Evolutionary conservation across 2,113 vertebrate species (phyloP).

Genomic region (Lophochroa leadbeateri): DNA sequence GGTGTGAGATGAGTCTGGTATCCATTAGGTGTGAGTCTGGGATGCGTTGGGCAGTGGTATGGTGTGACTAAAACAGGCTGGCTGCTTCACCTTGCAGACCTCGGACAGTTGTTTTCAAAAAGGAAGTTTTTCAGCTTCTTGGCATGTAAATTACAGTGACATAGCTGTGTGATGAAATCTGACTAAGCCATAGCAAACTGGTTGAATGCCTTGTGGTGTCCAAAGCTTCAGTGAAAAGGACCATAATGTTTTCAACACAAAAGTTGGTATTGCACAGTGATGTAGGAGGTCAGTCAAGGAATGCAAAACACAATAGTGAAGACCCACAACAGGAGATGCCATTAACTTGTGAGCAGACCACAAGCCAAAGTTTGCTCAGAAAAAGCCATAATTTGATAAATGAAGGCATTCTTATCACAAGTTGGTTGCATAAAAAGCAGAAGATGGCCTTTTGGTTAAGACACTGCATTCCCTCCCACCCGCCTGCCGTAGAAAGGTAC

Average conservation of each 20-base stretch:
- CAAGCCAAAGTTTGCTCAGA: background rate
- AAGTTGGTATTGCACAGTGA: background rate
- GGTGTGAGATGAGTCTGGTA: background rate
- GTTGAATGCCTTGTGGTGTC: background rate
- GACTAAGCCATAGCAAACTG: background rate
- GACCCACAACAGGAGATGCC: background rate
- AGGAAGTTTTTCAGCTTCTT: background rate
- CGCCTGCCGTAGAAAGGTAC: background rate
- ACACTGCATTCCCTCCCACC: background rate
- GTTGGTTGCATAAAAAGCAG: background rate
- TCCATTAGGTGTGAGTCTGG: background rate
- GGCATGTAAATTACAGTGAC: background rate
- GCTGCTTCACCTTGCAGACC: conserved; percentile 19
- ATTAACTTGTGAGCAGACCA: background rate
- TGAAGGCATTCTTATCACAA: background rate
- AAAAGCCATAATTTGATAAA: background rate
- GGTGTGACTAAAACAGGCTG: background rate
- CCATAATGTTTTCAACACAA: background rate
- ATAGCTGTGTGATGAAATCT: background rate
- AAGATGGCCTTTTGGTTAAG: background rate
- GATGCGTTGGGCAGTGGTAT: background rate
- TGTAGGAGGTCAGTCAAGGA: background rate
- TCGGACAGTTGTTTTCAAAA: background rate
- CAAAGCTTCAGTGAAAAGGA: background rate
- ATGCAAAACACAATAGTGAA: background rate